Base-by-base conservation (phyloP, 1,140 invertebrate genomes). In the Pygmarrhopalites habei region DNA sequence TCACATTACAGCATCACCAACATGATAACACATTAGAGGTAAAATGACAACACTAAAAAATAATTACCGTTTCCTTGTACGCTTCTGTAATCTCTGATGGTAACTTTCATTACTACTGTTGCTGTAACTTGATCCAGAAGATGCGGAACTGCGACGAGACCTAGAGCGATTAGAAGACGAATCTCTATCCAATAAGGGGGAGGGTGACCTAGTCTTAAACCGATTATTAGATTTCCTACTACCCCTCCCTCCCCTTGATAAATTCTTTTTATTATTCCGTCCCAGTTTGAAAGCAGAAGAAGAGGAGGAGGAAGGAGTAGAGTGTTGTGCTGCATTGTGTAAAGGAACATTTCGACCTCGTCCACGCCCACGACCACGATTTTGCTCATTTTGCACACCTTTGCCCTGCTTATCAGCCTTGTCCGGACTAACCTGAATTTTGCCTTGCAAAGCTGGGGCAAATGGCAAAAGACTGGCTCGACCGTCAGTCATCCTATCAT, bases 81-180 rank as follows among this genome's bases (percentile, higher is more conserved):
- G 17, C 28, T 56, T 56, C 15, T 55, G 51, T 12, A 55, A 26
- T 35, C 53, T 30, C 3, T 23, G 28, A 39, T 39, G 32, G 53
- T 56, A 56, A 25, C 49, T 60, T 14, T 30, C 51, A 25, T 64
- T 32, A 26, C 41, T 30, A 29, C 35, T n/a, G n/a, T n/a, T 29
- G 29, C 57, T 64, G 28, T 35, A 60, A n/a, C 58, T 60, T 12
- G 67, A 69, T 46, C 56, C 53, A 14, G 66, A 64, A 19, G 62
- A 65, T 29, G 74, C 74, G 47, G 79, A 81, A 7, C 74, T 71
- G 25, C 82, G 82, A 51, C 79, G 72, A 26, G 79, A 80, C 43
- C 77, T 74, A 60, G 81, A 80, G 25, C 75, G 74, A 26, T 60
- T 66, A 25, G 57, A 64, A 46, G 75, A 77, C 35, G 67, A 66